Conservation (phyloP, 2,888 invertebrate species). For the Drosophila hamatofila region DNA sequence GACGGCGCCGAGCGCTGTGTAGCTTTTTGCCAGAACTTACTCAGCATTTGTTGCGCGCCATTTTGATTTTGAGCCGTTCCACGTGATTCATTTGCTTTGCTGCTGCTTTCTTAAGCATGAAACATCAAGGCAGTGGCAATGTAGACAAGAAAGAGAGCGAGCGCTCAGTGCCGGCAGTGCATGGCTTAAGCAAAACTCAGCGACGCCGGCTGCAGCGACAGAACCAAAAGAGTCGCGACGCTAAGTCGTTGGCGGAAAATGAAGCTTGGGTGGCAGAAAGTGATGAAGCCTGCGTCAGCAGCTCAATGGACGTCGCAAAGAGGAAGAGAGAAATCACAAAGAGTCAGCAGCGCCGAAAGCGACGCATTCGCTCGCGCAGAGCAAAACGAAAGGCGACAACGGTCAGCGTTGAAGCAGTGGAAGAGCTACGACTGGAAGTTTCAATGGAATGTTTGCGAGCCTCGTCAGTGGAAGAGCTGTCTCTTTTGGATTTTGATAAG, state of each 20-base stretch:
- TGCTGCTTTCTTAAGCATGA: not conserved
- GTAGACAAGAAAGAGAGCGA: not conserved
- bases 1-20: not conserved
- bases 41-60: conserved; percentile 7
- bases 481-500: not conserved
- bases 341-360: not conserved
- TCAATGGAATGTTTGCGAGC: not conserved
- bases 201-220: not conserved
- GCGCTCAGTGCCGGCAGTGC: not conserved
- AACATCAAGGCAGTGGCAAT: too few relatives aligned
- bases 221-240: not conserved
- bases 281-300: not conserved
- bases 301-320: not conserved
- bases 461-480: not conserved
- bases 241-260: too few relatives aligned
- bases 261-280: not conserved
- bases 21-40: not conserved
- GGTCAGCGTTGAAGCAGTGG: too few relatives aligned
- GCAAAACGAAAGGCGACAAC: not conserved
- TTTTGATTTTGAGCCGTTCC: not conserved
- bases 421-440: too few relatives aligned
- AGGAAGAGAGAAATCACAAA: not conserved
- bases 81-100: conserved; percentile 1
- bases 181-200: not conserved
- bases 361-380: not conserved